Evolutionary conservation across 2,113 vertebrate genomes (phyloP), one percentile per base, ranked within the genome.

Genomic region (Elachura formosa): DNA sequence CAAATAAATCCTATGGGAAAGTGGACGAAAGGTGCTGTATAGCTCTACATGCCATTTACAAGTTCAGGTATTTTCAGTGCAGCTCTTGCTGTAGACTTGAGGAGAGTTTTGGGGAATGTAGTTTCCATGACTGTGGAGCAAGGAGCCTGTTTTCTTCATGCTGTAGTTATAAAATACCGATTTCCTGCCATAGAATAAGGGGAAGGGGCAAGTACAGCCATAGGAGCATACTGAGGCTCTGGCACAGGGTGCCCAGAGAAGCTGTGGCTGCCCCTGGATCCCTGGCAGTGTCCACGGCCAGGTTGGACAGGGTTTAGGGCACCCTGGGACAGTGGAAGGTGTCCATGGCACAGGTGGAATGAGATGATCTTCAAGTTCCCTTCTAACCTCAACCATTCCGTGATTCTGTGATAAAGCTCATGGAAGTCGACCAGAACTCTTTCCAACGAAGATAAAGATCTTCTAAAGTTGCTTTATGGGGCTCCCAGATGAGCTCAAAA

Each of bases 231-330:
- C 1, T 6, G 29, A 62, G 34, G 21, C 14, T 11, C 31, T 64
- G 58, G 58, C 29, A 68, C 46, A 48, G 21, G 12, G 2, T 22
- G 5, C 9, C 20, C 77, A 54, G 61, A 31, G 54, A 0, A 61
- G 29, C 25, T 75, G 54, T 6, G 62, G 34, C 11, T 75, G 54
- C 2, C 29, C 29, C 29, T 46, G 64, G 20, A 36, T 36, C 46
- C 14, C 31, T 55, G 48, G 18, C 0, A 49, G 2, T 17, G 22
- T 1, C 55, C 55, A 28, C 36, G 18, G 14, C 14, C 12, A 36
- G 41, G 15, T 0, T 61, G 69, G 46, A 34, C 0, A 0, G 20
- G 2, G 17, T 29, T 82, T 34, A 31, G 41, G 62, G 9, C 14
- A 41, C 0, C 5, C 34, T 83, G 55, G 9, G 31, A 34, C 0